phyloP scores from a whole-genome alignment of 2,797 vertebrate genomes.

The Apogon talboti region DNA sequence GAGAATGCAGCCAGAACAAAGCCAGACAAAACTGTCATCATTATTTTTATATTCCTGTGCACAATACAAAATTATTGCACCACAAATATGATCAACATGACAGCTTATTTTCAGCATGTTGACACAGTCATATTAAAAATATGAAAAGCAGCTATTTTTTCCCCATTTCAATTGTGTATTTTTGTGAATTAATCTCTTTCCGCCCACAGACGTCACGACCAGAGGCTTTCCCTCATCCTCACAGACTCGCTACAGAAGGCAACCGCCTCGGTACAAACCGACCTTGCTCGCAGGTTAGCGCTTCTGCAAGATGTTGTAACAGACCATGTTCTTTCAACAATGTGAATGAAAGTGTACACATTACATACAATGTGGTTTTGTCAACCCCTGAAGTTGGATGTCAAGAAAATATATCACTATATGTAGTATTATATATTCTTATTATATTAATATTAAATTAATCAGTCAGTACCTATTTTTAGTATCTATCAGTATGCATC shows the following conservation, averaged over 20 bases:
- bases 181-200: conserved; percentile 54
- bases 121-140: not conserved
- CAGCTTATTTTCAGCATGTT: not conserved
- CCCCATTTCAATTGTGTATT: not conserved
- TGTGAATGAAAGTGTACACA: not conserved
- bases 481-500: too few species aligned
- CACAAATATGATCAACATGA: not conserved
- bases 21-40: conserved; percentile 4
- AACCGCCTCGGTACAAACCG: conserved; percentile 82
- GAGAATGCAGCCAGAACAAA: conserved; percentile 26
- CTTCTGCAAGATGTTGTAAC: conserved; percentile 13
- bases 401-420: too few species aligned
- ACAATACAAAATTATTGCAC: not conserved
- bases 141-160: not conserved
- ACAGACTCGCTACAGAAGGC: conserved; percentile 82
- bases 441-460: too few species aligned
- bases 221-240: conserved; percentile 86
- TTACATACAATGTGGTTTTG: not conserved
- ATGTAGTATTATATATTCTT: too few species aligned
- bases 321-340: conserved; percentile 7
- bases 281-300: conserved; percentile 86
- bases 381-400: not conserved
- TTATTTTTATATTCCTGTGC: conserved; percentile 13
- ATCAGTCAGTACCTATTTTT: too few species aligned
- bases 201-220: conserved; percentile 82